Base-by-base conservation (phyloP, 2,797 vertebrate species). In the Periophthalmus magnuspinnatus region DNA sequence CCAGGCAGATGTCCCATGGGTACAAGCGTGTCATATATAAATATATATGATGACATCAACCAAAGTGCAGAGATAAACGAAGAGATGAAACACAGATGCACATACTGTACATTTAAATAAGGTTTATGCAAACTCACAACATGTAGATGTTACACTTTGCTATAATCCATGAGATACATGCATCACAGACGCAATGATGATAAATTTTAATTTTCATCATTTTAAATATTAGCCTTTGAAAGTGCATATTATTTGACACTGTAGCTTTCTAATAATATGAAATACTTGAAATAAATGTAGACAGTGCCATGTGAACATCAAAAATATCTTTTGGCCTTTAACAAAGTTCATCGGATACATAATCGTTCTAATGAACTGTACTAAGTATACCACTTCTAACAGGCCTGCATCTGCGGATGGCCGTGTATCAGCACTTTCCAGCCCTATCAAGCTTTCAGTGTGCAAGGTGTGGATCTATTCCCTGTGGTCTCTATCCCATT, bases 281-380 rank as follows among this genome's bases (percentile, higher is more conserved):
- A 41, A 41, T 41, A 13, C 6, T 62, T 62, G 21, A 22, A 62
- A n/a, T 13, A 22, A 62, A 62, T 22, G 36, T n/a, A 5, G 10
- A 21, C 11, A 45, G 34, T 13, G 1, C 21, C 36, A 62, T 24
- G n/a, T 41, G n/a, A 41, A 21, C 60, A 22, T 36, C 62, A 11
- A 41, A 24, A 62, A 16, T 41, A 60, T 41, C 16, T 19, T 36
- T 19, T 34, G 5, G 34, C n/a, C 36, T 36, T 19, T 62, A 22
- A 62, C 36, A 60, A 74, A 32, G 9, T 16, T 67, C 54, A 61
- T 57, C 22, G 61, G 76, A 75, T 56, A 83, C 73, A 66, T 59
- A 69, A 81, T 81, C 21, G 0, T 45, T 36, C 60, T 74, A 68
- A 80, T 72, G 72, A 70, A 72, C 32, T 63, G 75, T 65, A 62